Base-by-base conservation (phyloP, 2,797 vertebrate genomes). In the Helarctos malayanus region DNA sequence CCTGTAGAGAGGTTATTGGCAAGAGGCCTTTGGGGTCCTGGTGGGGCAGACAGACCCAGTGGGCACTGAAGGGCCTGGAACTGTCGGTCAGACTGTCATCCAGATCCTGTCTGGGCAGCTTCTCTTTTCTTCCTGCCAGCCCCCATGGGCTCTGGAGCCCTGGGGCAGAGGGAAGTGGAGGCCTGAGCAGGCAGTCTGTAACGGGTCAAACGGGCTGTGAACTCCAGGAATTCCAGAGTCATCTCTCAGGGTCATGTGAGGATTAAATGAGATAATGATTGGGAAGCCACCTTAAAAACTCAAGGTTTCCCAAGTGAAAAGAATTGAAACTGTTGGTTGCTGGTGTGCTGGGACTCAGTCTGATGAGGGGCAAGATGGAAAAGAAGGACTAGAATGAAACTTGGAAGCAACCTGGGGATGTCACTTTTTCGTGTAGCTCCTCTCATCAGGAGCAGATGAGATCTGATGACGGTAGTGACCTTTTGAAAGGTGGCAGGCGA, bases 401-500 rank as follows among this genome's bases (percentile, higher is more conserved):
- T 91, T 75, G 75, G 68, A 87, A 81, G 14, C 38, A 27, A 61
- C n/a, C 84, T 84, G 69, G 27, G 45, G 1, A 18, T 93, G 35
- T 73, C 80, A 80, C 69, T 79, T 82, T 95, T 71, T 80, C 32
- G 9, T 27, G 29, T 61, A 52, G 82, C 69, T 79, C 56, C 47
- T 86, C 85, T 91, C 89, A 73, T 82, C 68, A 56, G 92, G n/a
- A 91, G 18, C 89, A 91, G 57, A 61, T 78, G 87, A 86, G 65
- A 35, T 47, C 12, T 57, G 21, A 75, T 80, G 69, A 89, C 89
- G 38, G 88, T 93, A 71, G 56, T 29, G 69, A 91, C 49, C 32
- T 89, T 95, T 95, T 56, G 86, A 89, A 97, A 95, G 57, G 75
- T 59, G 68, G 4, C n/a, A 83, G n/a, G 35, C 82, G 23, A 91